Evolutionary conservation across 2,113 vertebrate genomes (phyloP).

Genomic region (Colinus virginianus): DNA sequence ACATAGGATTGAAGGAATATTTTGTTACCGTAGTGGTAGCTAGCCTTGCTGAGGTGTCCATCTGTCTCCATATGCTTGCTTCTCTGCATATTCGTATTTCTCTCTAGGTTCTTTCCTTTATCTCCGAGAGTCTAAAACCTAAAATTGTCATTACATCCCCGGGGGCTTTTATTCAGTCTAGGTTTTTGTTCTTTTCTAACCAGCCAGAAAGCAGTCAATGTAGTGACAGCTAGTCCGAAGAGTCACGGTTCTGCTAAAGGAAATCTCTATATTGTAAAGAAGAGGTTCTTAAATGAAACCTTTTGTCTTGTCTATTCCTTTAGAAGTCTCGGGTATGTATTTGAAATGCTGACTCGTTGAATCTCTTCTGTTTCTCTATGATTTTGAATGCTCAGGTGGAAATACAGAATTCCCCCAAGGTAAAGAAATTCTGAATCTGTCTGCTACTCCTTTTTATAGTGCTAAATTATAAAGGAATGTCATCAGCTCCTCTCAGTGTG

Average conservation of each 20-base stretch:
- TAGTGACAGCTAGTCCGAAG: neutral
- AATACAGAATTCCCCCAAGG: constrained; percentile 36
- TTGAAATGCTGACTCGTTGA: constrained; percentile 28
- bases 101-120: neutral
- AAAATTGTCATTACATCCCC: constrained; percentile 18
- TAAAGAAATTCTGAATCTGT: neutral
- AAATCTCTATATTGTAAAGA: neutral
- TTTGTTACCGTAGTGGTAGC: neutral
- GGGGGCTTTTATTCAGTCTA: neutral
- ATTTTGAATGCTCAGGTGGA: neutral
- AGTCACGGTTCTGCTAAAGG: neutral
- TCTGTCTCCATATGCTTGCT: neutral
- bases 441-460: neutral
- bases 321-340: neutral
- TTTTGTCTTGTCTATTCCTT: neutral
- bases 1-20: neutral
- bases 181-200: constrained; percentile 2
- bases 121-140: neutral
- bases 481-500: neutral
- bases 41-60: neutral
- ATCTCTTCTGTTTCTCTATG: constrained; percentile 9
- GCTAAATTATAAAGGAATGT: neutral
- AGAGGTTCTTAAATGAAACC: neutral
- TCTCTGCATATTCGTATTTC: neutral
- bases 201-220: neutral